Conservation (phyloP, 2,888 invertebrate genomes). For the Zygaena filipendulae region DNA sequence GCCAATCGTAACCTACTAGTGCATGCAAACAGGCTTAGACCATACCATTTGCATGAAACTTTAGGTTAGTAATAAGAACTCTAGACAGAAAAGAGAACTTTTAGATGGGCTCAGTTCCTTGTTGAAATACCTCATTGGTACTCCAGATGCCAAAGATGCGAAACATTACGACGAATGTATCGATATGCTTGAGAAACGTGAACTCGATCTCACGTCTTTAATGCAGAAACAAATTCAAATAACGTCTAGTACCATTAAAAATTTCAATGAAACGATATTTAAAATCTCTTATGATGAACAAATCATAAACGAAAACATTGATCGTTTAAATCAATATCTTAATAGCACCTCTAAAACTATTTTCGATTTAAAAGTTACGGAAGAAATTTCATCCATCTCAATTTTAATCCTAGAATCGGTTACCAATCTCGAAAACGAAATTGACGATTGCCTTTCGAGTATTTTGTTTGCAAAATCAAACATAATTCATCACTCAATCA, state of each 20-base stretch:
- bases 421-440: constrained; percentile 17
- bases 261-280: constrained; percentile 19
- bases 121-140: constrained; percentile 22
- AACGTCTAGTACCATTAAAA: constrained; percentile 18
- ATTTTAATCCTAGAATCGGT: constrained; percentile 18
- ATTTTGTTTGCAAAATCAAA: constrained; percentile 21
- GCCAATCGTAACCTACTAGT: constrained; percentile 14
- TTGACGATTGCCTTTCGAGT: constrained; percentile 17
- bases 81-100: constrained; percentile 22
- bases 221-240: constrained; percentile 21
- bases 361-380: constrained; percentile 17
- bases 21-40: constrained; percentile 19
- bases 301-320: constrained; percentile 19
- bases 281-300: constrained; percentile 21
- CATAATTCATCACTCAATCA: constrained; percentile 11
- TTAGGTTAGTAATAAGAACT: no score
- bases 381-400: constrained; percentile 19
- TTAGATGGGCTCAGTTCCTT: constrained; percentile 21
- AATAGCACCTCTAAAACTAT: constrained; percentile 14
- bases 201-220: constrained; percentile 15
- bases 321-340: constrained; percentile 15
- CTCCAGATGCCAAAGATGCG: constrained; percentile 22
- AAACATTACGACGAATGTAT: constrained; percentile 22
- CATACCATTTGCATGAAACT: constrained; percentile 6
- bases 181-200: constrained; percentile 19